Conservation (phyloP, 2,888 invertebrate species). For the Buathra laborator region DNA sequence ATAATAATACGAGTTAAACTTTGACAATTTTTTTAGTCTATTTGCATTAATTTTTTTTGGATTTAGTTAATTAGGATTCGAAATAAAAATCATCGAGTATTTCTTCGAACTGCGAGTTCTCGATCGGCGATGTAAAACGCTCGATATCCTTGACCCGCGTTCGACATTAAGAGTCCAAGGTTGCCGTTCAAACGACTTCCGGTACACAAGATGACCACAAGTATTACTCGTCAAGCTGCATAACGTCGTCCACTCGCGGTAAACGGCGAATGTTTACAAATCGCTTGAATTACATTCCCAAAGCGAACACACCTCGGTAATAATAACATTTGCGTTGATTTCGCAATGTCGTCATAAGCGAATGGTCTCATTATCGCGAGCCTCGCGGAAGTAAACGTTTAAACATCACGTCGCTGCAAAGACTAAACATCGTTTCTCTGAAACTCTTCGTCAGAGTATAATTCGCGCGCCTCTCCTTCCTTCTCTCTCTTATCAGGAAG, state of each 20-base stretch:
- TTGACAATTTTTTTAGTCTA: too few relatives aligned
- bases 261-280: constrained; percentile 9
- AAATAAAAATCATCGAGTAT: too few relatives aligned
- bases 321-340: neutral
- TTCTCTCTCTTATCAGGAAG: constrained; percentile 2
- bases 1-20: too few relatives aligned
- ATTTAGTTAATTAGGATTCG: too few relatives aligned
- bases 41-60: too few relatives aligned
- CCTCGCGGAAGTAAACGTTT: constrained; percentile 20
- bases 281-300: neutral
- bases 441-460: neutral
- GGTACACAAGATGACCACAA: neutral
- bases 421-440: constrained; percentile 34
- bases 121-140: neutral
- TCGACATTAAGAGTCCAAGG: constrained; percentile 11
- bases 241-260: neutral
- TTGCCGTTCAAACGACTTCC: constrained; percentile 2
- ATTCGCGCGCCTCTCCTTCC: neutral
- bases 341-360: neutral
- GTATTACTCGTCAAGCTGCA: neutral
- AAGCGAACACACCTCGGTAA: neutral
- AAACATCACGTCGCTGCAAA: constrained; percentile 3
- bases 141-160: constrained; percentile 22
- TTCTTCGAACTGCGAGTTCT: neutral
- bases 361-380: neutral